Evolutionary conservation across 1,140 invertebrate genomes (phyloP), one percentile per base, ranked within the genome.

Genomic region (Hylaeus volcanicus): DNA sequence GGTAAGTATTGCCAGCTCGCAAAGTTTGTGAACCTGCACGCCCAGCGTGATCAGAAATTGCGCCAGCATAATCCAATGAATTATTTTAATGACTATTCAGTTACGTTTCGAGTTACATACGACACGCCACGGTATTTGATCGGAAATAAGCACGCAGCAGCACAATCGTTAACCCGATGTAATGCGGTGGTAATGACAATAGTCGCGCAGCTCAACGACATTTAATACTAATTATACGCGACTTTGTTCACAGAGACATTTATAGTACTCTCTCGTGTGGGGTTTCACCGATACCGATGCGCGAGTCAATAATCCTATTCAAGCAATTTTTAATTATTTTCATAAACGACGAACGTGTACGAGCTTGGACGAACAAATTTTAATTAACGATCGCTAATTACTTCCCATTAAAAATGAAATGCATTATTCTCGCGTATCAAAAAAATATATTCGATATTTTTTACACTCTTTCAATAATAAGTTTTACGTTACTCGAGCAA

Each of bases 71-170:
- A 80, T 80, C 56, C 72, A 68, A 80, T 80, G 79, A 80, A 80
- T 80, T 80, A 80, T 80, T 80, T 71, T 80, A 80, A 80, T 80
- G 72, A 75, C 79, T 80, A 80, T 80, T 80, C 79, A 80, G 79
- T 80, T 80, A 74, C 73, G 72, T 75, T 61, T 55, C 72, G 64
- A 55, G 79, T 80, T 80, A 80, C 77, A 65, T 74, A 79, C 79
- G 79, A 68, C 60, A 75, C 72, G 55, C 73, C 43, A 51, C 69
- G 73, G 79, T 73, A 75, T 80, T 80, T 80, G 66, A 80, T 75
- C 79, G 79, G 79, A 80, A 80, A 80, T 80, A 80, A 80, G 72
- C 79, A 75, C 79, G 64, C 14, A 61, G 55, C 72, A n/a, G 72
- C 45, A 41, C 45, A 80, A 75, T 75, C 79, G 79, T 80, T 75